Base-by-base conservation (phyloP, 2,888 invertebrate genomes). In the Pammene fasciana region DNA sequence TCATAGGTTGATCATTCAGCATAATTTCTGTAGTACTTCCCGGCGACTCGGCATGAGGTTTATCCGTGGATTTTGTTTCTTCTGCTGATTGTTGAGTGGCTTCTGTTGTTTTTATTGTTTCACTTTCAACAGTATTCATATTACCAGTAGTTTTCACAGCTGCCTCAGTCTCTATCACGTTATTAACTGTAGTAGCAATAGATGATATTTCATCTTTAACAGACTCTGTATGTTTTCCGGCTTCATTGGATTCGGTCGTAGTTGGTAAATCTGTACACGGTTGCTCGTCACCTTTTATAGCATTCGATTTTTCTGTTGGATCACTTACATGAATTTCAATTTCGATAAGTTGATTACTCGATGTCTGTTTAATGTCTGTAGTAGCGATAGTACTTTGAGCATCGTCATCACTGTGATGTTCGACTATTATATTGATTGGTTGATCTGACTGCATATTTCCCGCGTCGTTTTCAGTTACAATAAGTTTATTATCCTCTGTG, bases 271-370 rank as follows among this genome's bases (percentile, higher is more conserved):
- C 57, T 36, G 68, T 65, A 26, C 68, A 68, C 0, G 34, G 26
- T 26, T 18, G 48, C 2, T 64, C 68, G 16, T 68, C 36, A 52
- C 38, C 64, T 52, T 68, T 68, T 8, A 56, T 16, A 5, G 11
- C n/a, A 38, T 13, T 46, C 8, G 64, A 18, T 36, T 56, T 57
- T 52, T 57, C 64, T 45, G 68, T 68, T 45, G 64, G 64, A 10
- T 59, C 64, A 52, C 64, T 64, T 13, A 68, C 68, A 59, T 68
- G 68, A 52, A 68, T 68, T 57, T 52, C 68, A 13, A 68, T 68
- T 54, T 68, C 68, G 9, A 68, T 68, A 45, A 65, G 64, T 52
- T 65, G 50, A 50, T 68, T 64, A 36, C 41, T 38, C 8, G 57
- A 50, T 52, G 57, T 57, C 45, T 26, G 50, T 13, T 14, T 48